Percentiles rank a stretch among this genome's conserved stretches.
These are phyloP conservation scores for Lerista edwardsae DNA, from an alignment of 2,797 vertebrate species.

Conservation along the genomic window DNA sequence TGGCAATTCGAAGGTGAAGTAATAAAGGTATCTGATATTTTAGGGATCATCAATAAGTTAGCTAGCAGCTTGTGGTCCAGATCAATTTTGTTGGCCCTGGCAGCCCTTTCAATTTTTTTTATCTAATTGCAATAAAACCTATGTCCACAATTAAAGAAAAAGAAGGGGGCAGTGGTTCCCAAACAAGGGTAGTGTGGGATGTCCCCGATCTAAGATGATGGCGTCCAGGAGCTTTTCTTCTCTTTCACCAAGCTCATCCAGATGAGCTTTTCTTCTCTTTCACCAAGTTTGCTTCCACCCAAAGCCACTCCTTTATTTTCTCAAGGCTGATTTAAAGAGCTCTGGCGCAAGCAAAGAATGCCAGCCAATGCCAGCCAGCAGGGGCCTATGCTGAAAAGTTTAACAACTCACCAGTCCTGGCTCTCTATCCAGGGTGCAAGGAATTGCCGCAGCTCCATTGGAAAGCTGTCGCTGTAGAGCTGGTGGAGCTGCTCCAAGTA, in stretches of 20 bases:
- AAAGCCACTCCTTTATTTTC: not conserved
- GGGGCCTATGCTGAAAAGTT: rapidly evolving
- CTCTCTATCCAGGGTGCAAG: constrained; percentile 98
- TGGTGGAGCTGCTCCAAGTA: constrained; percentile 98
- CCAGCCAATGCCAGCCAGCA: rapidly evolving
- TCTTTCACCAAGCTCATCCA: too few species aligned
- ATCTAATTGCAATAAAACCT: not conserved
- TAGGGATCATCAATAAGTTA: not conserved
- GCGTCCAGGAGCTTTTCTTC: too few species aligned
- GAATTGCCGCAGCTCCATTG: constrained; percentile 97
- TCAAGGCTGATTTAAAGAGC: not conserved
- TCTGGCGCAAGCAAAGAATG: rapidly evolving
- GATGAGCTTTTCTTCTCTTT: too few species aligned
- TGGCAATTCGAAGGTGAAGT: not conserved
- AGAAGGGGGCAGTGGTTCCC: too few species aligned
- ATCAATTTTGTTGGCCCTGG: not conserved
- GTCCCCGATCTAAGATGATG: too few species aligned
- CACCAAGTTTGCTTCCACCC: too few species aligned
- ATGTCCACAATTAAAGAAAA: not conserved
- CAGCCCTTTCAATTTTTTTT: not conserved
- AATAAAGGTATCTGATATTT: not conserved
- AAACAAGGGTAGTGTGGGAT: too few species aligned
- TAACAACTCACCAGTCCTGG: constrained; percentile 90
- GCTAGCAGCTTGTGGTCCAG: not conserved
- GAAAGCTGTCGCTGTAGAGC: constrained; percentile 98